phyloP scores from a whole-genome alignment of 2,888 invertebrate genomes.

The Spisula solida region DNA sequence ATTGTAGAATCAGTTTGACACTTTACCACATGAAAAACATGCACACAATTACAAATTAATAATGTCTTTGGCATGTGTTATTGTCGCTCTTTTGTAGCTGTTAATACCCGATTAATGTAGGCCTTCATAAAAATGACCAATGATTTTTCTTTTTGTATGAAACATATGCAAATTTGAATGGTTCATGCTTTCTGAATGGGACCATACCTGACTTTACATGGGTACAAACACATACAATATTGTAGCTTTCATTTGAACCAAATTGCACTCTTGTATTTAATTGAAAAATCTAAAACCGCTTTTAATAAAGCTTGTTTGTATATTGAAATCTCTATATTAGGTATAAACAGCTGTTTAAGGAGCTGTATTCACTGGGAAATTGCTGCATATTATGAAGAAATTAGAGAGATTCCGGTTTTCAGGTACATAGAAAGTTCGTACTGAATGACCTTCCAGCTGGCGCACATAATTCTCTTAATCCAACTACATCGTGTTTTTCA shows the following conservation, averaged over 20 bases:
- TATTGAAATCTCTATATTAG: conserved; percentile 48
- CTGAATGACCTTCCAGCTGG: conserved; percentile 63
- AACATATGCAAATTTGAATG: conserved; percentile 56
- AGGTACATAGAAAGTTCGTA: conserved; percentile 48
- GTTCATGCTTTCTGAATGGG: conserved; percentile 6
- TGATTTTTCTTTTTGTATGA: conserved; percentile 23
- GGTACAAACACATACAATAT: conserved; percentile 45
- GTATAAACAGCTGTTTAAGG: conserved; percentile 60
- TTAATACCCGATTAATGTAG: conserved; percentile 5
- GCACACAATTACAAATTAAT: conserved; percentile 20
- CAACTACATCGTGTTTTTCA: conserved; percentile 51
- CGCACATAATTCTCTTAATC: conserved; percentile 53
- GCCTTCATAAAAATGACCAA: conserved; percentile 23
- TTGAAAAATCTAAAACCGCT: conserved; percentile 47
- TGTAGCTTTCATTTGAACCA: conserved; percentile 28
- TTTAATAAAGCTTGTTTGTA: conserved; percentile 64
- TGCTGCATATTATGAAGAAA: conserved; percentile 52
- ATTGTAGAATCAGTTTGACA: background rate
- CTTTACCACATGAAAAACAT: background rate
- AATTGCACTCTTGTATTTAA: conserved; percentile 39
- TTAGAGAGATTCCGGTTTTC: conserved; percentile 54
- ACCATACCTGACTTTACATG: conserved; percentile 40
- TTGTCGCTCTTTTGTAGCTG: background rate
- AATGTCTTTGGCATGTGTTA: background rate
- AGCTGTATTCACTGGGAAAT: conserved; percentile 50